A percentile compares a stretch with the other conserved stretches of the same genome.
phyloP scores from a whole-genome alignment of 2,113 vertebrate genomes.

The Sylvietta virens region DNA sequence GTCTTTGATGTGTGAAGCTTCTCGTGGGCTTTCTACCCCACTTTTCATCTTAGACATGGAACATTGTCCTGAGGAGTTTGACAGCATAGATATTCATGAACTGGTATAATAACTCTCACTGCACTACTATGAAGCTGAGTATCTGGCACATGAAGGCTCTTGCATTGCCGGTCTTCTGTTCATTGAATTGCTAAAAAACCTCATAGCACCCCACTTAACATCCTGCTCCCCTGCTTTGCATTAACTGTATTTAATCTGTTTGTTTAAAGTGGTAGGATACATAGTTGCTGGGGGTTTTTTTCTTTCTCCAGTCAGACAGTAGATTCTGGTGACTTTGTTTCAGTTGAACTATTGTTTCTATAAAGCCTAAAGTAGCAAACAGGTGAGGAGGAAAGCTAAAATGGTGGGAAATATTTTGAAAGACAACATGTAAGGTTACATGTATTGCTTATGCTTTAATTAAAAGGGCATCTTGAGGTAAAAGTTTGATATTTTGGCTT shows the following conservation, averaged over 20 bases:
- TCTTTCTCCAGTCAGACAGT: background rate
- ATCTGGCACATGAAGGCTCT: background rate
- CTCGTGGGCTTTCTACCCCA: background rate
- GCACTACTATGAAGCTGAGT: background rate
- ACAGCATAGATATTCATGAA: too few relatives aligned
- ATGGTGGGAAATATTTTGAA: background rate
- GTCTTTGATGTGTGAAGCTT: background rate
- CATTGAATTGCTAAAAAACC: background rate
- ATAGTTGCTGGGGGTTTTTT: accelerated
- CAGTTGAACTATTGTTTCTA: background rate
- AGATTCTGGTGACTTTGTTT: background rate
- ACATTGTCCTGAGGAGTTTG: background rate
- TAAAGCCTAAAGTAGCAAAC: background rate
- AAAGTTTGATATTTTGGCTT: background rate
- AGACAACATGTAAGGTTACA: background rate
- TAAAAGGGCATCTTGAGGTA: background rate
- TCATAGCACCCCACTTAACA: background rate
- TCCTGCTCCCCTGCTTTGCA: background rate
- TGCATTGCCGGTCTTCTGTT: background rate
- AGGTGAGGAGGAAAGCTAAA: background rate
- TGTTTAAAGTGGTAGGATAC: background rate
- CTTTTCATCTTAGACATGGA: background rate
- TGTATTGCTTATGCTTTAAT: accelerated
- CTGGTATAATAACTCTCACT: background rate
- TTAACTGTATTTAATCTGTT: background rate